These are phyloP conservation scores for Trissolcus basalis DNA, from an alignment of 1,140 invertebrate genomes.

Conservation along the genomic window DNA sequence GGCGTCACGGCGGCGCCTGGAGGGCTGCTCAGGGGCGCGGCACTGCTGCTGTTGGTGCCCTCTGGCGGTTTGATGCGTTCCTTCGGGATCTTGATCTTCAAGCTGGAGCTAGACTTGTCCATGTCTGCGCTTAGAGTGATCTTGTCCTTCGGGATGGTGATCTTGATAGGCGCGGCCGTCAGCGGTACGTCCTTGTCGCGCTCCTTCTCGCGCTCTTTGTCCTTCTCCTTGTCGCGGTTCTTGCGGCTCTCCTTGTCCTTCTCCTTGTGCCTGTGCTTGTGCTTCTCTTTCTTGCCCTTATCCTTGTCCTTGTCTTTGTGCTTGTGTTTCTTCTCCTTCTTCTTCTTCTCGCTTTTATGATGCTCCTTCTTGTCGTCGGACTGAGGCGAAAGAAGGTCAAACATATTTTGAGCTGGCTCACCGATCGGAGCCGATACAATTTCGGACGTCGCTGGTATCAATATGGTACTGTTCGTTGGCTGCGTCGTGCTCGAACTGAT, in stretches of 20 bases:
- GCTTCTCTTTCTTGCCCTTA: constrained; percentile 82
- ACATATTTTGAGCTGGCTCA: neutral
- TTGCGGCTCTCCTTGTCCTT: constrained; percentile 81
- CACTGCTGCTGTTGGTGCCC: constrained; percentile 46
- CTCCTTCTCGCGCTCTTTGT: constrained; percentile 75
- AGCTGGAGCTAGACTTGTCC: constrained; percentile 66
- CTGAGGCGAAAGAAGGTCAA: neutral
- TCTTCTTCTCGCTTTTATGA: constrained; percentile 79
- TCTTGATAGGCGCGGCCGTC: constrained; percentile 77
- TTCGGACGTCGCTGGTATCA: neutral
- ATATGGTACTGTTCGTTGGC: too few species aligned
- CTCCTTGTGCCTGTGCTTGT: constrained; percentile 81
- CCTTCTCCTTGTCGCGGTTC: constrained; percentile 82
- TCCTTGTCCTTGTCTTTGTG: constrained; percentile 80
- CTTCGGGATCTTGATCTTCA: constrained; percentile 82
- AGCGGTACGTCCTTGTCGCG: constrained; percentile 72
- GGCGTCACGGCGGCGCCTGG: constrained; percentile 21
- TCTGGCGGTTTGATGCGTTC: constrained; percentile 75
- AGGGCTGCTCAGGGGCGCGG: constrained; percentile 36
- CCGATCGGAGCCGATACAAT: neutral
- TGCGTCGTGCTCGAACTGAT: neutral
- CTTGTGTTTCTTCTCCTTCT: constrained; percentile 81
- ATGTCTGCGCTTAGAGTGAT: constrained; percentile 68
- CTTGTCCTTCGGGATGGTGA: constrained; percentile 83
- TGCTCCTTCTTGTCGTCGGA: constrained; percentile 73